A percentile compares a stretch with the other conserved stretches of the same genome.
Conservation (phyloP, 2,797 vertebrate species). For the Sebastes cheni region DNA sequence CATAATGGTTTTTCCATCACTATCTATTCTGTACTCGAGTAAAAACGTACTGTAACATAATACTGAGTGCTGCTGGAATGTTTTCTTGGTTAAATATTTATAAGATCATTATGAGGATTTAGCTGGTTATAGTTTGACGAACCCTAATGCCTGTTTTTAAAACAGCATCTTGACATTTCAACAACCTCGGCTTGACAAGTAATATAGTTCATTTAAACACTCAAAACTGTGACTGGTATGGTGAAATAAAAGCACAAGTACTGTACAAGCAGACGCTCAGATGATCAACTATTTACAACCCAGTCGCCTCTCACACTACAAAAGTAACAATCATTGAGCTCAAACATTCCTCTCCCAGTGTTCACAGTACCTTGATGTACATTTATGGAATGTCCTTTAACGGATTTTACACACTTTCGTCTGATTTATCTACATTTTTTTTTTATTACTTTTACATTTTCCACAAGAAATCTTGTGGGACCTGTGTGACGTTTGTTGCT, state of each 20-base stretch:
- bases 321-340: slow-evolving; percentile 54
- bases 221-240: background rate
- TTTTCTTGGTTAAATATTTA: background rate
- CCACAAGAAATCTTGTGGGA: too few species aligned
- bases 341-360: slow-evolving; percentile 21
- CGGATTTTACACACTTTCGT: background rate
- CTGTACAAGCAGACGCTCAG: background rate
- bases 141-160: background rate
- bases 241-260: slow-evolving; percentile 15
- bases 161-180: background rate
- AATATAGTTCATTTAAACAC: background rate
- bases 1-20: background rate
- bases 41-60: background rate
- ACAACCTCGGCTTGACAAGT: background rate
- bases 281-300: background rate
- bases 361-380: slow-evolving; percentile 5
- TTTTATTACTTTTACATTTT: background rate
- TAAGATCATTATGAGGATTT: background rate
- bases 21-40: background rate
- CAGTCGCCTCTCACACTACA: slow-evolving; percentile 20
- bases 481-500: background rate
- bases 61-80: background rate
- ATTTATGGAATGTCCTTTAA: slow-evolving; percentile 7
- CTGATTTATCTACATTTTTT: background rate
- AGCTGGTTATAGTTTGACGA: background rate